A percentile compares a stretch with the other conserved stretches of the same genome.
phyloP scores from a whole-genome alignment of 1,140 invertebrate genomes.

The Ptiloglossa arizonensis region DNA sequence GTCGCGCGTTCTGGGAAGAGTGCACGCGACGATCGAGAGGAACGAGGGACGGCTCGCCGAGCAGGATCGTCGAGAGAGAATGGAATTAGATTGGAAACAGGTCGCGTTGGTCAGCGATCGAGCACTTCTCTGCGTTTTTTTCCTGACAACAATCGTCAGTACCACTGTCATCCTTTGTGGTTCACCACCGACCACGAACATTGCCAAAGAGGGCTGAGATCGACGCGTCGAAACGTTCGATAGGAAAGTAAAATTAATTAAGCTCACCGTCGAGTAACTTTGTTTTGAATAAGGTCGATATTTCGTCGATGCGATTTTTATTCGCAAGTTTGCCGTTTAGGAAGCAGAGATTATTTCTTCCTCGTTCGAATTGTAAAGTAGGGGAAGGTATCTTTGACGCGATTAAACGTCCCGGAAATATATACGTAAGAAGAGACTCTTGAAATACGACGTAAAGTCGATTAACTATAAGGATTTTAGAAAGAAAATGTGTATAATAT shows the following conservation, averaged over 20 bases:
- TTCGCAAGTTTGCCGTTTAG: background rate
- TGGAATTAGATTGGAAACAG: slow-evolving; percentile 90
- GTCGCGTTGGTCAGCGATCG: slow-evolving; percentile 88
- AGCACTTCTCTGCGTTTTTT: slow-evolving; percentile 86
- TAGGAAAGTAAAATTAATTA: background rate
- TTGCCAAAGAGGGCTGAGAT: slow-evolving; percentile 52
- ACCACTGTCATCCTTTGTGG: slow-evolving; percentile 85
- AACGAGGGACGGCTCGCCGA: slow-evolving; percentile 87
- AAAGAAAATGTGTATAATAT: slow-evolving; percentile 3
- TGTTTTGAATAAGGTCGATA: background rate
- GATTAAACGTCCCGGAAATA: background rate
- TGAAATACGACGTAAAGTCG: too few species aligned
- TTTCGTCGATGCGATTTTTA: background rate
- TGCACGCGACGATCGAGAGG: slow-evolving; percentile 87
- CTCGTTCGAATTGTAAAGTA: background rate
- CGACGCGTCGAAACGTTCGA: background rate
- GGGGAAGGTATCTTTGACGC: background rate
- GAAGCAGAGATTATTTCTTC: background rate
- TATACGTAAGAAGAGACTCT: background rate
- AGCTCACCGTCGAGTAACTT: slow-evolving; percentile 4
- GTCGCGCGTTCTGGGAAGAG: slow-evolving; percentile 85
- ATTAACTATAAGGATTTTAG: slow-evolving; percentile 17
- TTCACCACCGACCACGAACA: slow-evolving; percentile 75
- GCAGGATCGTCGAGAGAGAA: slow-evolving; percentile 86
- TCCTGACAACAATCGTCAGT: slow-evolving; percentile 85